Conservation (phyloP, 1,140 invertebrate species). For the Drosophila grimshawi region DNA sequence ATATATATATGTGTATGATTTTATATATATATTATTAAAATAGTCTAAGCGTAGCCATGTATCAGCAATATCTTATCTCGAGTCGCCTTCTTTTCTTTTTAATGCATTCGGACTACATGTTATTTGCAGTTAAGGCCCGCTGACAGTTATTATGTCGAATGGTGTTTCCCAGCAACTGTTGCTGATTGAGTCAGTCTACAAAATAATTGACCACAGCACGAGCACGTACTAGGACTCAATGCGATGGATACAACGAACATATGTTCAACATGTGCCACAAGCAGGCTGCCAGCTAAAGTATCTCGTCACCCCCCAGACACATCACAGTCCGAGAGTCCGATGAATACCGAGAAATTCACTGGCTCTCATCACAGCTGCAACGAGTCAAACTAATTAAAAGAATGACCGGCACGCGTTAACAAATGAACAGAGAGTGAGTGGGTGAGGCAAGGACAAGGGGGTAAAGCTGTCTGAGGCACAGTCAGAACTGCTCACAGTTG, state of each 20-base stretch:
- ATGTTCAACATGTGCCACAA: conserved; percentile 31
- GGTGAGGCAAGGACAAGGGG: not conserved
- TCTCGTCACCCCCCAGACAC: not conserved
- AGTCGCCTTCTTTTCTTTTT: not conserved
- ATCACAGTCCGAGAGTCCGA: not conserved
- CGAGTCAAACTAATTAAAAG: conserved; percentile 49
- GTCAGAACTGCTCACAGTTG: conserved; percentile 2
- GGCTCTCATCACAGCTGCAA: conserved; percentile 29
- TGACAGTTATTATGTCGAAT: conserved; percentile 31
- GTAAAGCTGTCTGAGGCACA: conserved; percentile 11
- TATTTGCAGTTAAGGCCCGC: not conserved
- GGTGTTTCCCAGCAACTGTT: conserved; percentile 6
- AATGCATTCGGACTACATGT: not conserved
- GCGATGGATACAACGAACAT: conserved; percentile 25
- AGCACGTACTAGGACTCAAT: conserved; percentile 35
- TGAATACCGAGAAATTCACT: conserved; percentile 26
- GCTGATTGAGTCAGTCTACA: conserved; percentile 4
- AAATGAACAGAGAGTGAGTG: not conserved
- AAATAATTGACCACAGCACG: not conserved
- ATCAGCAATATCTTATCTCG: not conserved
- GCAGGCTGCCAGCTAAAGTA: conserved; percentile 35
- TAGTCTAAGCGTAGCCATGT: not conserved
- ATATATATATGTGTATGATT: no score
- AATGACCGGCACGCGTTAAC: conserved; percentile 31
- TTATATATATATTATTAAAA: no score